A percentile compares a stretch with the other conserved stretches of the same genome.
phyloP scores from a whole-genome alignment of 2,797 vertebrate species.

The Silurus aristotelis region DNA sequence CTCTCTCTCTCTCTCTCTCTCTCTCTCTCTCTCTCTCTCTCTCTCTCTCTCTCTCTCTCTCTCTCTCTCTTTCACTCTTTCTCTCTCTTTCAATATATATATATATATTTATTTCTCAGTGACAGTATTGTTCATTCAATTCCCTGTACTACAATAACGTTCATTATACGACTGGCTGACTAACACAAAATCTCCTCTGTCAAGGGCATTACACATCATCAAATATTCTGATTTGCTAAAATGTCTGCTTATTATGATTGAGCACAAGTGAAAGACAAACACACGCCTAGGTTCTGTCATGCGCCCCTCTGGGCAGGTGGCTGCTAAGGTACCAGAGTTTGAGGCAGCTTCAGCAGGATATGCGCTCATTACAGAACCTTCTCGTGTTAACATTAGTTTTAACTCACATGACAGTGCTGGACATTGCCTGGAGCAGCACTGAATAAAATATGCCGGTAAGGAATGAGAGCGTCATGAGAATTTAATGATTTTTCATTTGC shows the following conservation, averaged over 20 bases:
- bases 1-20: too few relatives aligned
- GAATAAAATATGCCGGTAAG: slow-evolving; percentile 59
- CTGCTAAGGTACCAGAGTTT: slow-evolving; percentile 44
- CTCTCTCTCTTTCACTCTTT: neutral
- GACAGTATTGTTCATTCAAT: slow-evolving; percentile 21
- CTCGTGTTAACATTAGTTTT: slow-evolving; percentile 70
- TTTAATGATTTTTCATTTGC: slow-evolving; percentile 46
- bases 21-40: neutral
- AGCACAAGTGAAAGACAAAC: slow-evolving; percentile 67
- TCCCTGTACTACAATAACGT: slow-evolving; percentile 31
- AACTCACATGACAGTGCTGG: slow-evolving; percentile 54
- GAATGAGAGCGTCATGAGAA: slow-evolving; percentile 48
- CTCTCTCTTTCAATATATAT: neutral
- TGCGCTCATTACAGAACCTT: slow-evolving; percentile 69
- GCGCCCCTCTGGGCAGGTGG: slow-evolving; percentile 46
- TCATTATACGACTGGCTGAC: slow-evolving; percentile 35
- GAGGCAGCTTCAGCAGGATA: slow-evolving; percentile 68
- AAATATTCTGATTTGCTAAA: slow-evolving; percentile 49
- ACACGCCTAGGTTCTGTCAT: slow-evolving; percentile 71
- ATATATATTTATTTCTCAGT: neutral
- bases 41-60: too few relatives aligned
- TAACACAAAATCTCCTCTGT: slow-evolving; percentile 36
- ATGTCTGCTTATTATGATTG: slow-evolving; percentile 70
- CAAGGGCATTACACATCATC: slow-evolving; percentile 46
- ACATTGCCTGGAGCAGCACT: slow-evolving; percentile 55